phyloP scores from a whole-genome alignment of 2,113 vertebrate genomes.

The Crocuta crocuta region DNA sequence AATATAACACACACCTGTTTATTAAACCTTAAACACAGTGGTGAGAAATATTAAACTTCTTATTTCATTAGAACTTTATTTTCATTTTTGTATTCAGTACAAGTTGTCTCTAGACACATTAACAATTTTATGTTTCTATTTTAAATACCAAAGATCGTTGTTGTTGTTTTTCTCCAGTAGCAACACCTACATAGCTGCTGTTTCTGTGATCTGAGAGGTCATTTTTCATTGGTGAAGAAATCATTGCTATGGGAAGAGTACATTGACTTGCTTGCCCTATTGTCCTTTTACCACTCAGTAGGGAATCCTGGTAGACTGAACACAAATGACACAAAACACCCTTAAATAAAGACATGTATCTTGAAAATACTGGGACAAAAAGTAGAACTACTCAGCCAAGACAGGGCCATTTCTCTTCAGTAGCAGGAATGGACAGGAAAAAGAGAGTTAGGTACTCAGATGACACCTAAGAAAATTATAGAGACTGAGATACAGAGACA shows the following conservation, averaged over 20 bases:
- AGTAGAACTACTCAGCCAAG: neutral
- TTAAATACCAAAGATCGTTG: conserved; percentile 58
- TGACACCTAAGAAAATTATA: neutral
- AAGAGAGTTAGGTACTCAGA: neutral
- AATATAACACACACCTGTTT: neutral
- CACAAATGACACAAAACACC: conserved; percentile 9
- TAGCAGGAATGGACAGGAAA: neutral
- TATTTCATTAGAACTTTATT: conserved; percentile 37
- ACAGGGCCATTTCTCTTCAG: neutral
- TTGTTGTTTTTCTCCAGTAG: neutral
- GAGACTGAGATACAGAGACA: neutral
- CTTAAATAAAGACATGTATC: conserved; percentile 1
- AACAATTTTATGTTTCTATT: conserved; percentile 72
- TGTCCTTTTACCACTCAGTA: conserved; percentile 20
- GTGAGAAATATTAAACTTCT: neutral
- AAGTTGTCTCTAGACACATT: conserved; percentile 68
- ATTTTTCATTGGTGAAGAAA: conserved; percentile 52
- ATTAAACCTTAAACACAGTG: neutral
- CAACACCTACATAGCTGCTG: conserved; percentile 72
- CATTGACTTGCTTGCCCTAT: neutral
- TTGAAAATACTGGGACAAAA: neutral
- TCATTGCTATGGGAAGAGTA: neutral
- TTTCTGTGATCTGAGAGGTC: conserved; percentile 52
- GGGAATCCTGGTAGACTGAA: conserved; percentile 39
- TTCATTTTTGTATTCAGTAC: conserved; percentile 40